Conservation (phyloP, 2,888 invertebrate genomes). For the Leptothorax acervorum region DNA sequence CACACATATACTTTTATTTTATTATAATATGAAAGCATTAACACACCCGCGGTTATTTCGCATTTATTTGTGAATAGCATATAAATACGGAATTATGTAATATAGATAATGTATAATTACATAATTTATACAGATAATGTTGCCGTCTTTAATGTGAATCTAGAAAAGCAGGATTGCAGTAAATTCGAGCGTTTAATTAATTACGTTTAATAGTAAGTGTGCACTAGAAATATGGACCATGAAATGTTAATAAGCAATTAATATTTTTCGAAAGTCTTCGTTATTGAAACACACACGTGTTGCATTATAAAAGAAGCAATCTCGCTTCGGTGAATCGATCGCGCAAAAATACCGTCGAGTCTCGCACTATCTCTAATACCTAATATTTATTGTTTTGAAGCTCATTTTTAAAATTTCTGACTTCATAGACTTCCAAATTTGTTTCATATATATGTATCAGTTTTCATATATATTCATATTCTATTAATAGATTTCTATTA, state of each 20-base stretch:
- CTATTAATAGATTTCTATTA: background rate
- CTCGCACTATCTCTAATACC: background rate
- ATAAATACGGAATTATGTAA: background rate
- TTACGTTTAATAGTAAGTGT: background rate
- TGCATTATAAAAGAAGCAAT: slow-evolving; percentile 3
- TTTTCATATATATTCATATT: background rate
- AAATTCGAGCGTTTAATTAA: background rate
- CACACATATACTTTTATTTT: background rate
- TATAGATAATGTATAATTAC: background rate
- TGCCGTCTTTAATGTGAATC: background rate
- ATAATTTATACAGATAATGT: background rate
- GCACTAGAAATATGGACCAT: background rate
- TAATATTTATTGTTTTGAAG: background rate
- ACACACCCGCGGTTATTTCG: no score
- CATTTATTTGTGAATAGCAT: background rate
- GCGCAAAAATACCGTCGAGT: background rate
- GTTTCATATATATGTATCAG: background rate
- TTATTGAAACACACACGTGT: background rate
- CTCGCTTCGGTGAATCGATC: background rate
- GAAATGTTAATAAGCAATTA: background rate
- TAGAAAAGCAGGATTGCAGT: background rate
- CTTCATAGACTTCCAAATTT: no score
- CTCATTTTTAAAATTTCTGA: no score
- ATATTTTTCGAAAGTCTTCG: background rate
- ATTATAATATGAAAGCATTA: background rate